Evolutionary conservation across 2,797 vertebrate species (phyloP).

Genomic region (Argentina silus): DNA sequence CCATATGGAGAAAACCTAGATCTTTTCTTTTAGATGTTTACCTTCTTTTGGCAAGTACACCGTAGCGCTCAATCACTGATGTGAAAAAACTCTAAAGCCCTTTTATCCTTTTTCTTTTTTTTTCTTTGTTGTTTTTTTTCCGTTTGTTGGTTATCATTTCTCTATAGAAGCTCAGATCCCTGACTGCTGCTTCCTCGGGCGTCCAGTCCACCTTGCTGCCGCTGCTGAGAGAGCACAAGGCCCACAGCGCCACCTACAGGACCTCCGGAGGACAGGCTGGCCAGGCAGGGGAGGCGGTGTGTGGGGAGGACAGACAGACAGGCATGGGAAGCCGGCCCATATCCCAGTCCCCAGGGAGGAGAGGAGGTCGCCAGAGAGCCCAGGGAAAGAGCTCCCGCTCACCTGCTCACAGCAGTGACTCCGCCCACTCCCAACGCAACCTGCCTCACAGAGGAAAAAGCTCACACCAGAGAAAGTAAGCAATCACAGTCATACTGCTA

Average conservation of each 20-base stretch:
- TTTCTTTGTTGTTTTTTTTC: conserved; percentile 63
- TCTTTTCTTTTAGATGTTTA: conserved; percentile 83
- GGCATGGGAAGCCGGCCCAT: conserved; percentile 65
- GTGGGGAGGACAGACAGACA: conserved; percentile 65
- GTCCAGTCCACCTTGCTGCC: conserved; percentile 75
- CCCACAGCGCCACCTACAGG: conserved; percentile 74
- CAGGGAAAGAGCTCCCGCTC: conserved; percentile 78
- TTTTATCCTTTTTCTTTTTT: conserved; percentile 59
- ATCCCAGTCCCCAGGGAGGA: conserved; percentile 74
- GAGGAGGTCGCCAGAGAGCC: conserved; percentile 77
- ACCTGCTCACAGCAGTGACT: conserved; percentile 89
- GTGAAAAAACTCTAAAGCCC: conserved; percentile 74
- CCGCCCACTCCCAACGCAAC: conserved; percentile 76
- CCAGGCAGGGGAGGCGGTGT: conserved; percentile 65
- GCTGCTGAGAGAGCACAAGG: conserved; percentile 73
- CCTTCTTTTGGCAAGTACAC: conserved; percentile 80
- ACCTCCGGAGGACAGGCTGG: conserved; percentile 74
- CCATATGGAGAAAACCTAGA: conserved; percentile 82
- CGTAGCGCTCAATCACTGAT: conserved; percentile 64
- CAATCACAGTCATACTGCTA: neutral
- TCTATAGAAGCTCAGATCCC: conserved; percentile 83
- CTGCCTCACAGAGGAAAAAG: conserved; percentile 77
- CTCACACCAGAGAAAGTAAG: conserved; percentile 86
- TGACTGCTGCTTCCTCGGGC: conserved; percentile 76
- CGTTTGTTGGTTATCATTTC: conserved; percentile 70